Conservation (phyloP, 1,140 invertebrate species). For the Protaetia brevitarsis region DNA sequence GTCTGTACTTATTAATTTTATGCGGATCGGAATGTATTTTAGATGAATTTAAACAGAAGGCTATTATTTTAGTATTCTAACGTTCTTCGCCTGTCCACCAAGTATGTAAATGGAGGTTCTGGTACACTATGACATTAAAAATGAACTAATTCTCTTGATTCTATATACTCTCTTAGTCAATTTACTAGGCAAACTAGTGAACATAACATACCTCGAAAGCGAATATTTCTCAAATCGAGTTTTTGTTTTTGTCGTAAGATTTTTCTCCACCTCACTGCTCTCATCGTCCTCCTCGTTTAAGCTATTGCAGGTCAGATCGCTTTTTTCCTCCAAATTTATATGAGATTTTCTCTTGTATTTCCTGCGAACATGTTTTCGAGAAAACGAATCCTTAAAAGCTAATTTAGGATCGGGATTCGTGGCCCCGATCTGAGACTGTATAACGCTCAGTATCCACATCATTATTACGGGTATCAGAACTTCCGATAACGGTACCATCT, state of each 20-base stretch:
- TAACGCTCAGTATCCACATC: slow-evolving; percentile 76
- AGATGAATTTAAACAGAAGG: too few relatives aligned
- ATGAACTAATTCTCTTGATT: too few relatives aligned
- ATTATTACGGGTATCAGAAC: slow-evolving; percentile 75
- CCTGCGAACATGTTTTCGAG: not conserved
- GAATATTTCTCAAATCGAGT: not conserved
- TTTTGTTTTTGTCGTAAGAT: not conserved
- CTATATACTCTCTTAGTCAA: too few relatives aligned
- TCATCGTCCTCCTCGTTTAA: slow-evolving; percentile 6
- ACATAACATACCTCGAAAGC: not conserved
- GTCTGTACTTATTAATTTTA: too few relatives aligned
- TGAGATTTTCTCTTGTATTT: not conserved
- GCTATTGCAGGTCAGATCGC: slow-evolving; percentile 19
- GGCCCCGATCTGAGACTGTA: slow-evolving; percentile 89
- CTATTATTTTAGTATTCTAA: too few relatives aligned
- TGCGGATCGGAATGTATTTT: too few relatives aligned
- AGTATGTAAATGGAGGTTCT: too few relatives aligned
- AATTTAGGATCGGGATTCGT: slow-evolving; percentile 55
- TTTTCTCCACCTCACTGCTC: not conserved
- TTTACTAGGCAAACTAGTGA: too few relatives aligned
- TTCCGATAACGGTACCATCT: slow-evolving; percentile 60
- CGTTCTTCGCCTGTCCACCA: too few relatives aligned
- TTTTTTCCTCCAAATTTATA: slow-evolving; percentile 6
- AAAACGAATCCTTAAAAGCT: not conserved
- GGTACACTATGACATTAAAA: too few relatives aligned